Percentiles rank a stretch among this genome's conserved stretches.
Evolutionary conservation across 2,888 invertebrate genomes (phyloP).

Genomic region (Vannuccia rotundouncinata): DNA sequence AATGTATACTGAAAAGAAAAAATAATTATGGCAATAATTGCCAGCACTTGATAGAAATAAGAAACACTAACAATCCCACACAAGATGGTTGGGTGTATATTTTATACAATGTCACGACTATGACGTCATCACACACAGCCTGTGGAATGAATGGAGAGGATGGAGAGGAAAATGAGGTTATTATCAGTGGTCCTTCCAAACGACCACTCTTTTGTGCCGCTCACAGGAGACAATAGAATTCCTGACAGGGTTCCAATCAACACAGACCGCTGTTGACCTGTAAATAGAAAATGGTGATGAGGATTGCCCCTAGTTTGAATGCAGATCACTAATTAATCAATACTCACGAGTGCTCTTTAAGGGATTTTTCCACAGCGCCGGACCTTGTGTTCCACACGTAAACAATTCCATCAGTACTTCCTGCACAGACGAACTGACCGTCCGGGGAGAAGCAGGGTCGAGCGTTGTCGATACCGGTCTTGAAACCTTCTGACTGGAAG

Average conservation of each 20-base stretch:
- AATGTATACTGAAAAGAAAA: too few species aligned
- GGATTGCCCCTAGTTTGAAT: too few species aligned
- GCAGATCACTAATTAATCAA: too few species aligned
- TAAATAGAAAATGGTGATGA: neutral
- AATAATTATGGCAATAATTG: too few species aligned
- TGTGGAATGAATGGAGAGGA: neutral
- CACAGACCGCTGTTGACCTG: constrained; percentile 30
- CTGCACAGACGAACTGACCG: constrained; percentile 78
- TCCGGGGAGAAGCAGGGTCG: constrained; percentile 63
- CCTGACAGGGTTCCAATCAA: constrained; percentile 28
- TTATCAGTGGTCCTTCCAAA: neutral
- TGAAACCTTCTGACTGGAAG: constrained; percentile 87
- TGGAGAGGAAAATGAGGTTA: neutral
- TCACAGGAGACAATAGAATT: constrained; percentile 34
- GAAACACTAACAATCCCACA: too few species aligned
- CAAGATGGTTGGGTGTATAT: too few species aligned
- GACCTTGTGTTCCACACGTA: constrained; percentile 81
- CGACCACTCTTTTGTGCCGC: constrained; percentile 23
- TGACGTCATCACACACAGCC: neutral
- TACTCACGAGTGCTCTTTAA: constrained; percentile 45
- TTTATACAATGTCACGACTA: too few species aligned
- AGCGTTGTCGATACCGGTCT: constrained; percentile 77
- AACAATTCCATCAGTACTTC: constrained; percentile 81
- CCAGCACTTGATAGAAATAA: too few species aligned
- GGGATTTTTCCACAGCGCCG: constrained; percentile 62